These are phyloP conservation scores for Cepaea hortensis DNA, from an alignment of 2,888 invertebrate genomes.

Conservation along the genomic window DNA sequence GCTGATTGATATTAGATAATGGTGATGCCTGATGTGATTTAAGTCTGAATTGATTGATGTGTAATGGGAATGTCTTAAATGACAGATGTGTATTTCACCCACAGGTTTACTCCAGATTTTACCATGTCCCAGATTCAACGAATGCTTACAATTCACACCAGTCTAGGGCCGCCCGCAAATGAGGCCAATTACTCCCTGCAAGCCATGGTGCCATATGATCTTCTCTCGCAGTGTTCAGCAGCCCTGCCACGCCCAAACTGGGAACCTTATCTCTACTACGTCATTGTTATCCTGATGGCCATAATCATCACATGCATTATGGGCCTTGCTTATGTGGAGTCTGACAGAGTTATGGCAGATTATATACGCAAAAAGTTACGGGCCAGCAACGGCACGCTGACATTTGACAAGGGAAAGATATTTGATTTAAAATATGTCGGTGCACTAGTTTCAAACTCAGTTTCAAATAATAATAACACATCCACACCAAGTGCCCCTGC, in stretches of 20 bases:
- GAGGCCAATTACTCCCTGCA: slow-evolving; percentile 82
- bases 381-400: slow-evolving; percentile 77
- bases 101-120: slow-evolving; percentile 89
- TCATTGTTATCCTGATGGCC: slow-evolving; percentile 75
- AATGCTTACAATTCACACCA: slow-evolving; percentile 74
- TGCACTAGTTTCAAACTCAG: slow-evolving; percentile 48
- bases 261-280: slow-evolving; percentile 84
- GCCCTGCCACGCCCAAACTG: slow-evolving; percentile 85
- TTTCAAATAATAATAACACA: slow-evolving; percentile 9
- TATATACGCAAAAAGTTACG: slow-evolving; percentile 68
- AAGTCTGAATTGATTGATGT: too few species aligned
- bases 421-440: slow-evolving; percentile 75
- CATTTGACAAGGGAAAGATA: slow-evolving; percentile 79
- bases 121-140: slow-evolving; percentile 85
- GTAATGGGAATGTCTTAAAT: too few species aligned
- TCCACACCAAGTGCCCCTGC: not conserved
- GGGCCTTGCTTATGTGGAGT: slow-evolving; percentile 84
- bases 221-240: slow-evolving; percentile 83
- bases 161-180: slow-evolving; percentile 76
- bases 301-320: slow-evolving; percentile 82
- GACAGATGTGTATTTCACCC: slow-evolving; percentile 50
- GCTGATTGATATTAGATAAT: too few species aligned
- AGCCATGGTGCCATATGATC: slow-evolving; percentile 82
- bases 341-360: slow-evolving; percentile 80
- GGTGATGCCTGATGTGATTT: too few species aligned